Percentiles rank a stretch among this genome's conserved stretches.
These are phyloP conservation scores for Caenorhabditis latens DNA, from an alignment of 1,140 invertebrate genomes.

Conservation along the genomic window DNA sequence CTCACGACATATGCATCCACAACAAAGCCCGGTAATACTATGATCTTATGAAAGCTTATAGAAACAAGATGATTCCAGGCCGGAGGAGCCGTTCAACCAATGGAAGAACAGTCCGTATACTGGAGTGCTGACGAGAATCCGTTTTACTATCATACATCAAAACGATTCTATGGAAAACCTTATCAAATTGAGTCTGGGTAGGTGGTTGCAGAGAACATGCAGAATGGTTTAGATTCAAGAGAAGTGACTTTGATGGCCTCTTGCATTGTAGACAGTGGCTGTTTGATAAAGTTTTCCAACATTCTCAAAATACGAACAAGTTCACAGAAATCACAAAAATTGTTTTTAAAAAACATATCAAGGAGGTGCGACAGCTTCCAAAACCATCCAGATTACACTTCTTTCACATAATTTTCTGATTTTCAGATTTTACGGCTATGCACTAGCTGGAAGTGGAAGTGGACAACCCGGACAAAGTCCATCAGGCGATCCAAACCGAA, in stretches of 20 bases:
- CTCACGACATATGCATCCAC: constrained; percentile 50
- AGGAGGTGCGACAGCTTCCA: no score
- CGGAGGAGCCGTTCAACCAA: constrained; percentile 63
- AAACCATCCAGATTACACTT: no score
- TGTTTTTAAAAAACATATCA: no score
- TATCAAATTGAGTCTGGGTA: constrained; percentile 72
- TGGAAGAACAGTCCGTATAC: constrained; percentile 77
- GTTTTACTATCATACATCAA: constrained; percentile 77
- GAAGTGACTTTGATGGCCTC: no score
- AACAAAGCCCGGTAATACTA: constrained; percentile 45
- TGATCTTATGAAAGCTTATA: background rate
- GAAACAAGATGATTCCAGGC: constrained; percentile 56
- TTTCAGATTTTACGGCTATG: constrained; percentile 68
- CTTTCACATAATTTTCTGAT: background rate
- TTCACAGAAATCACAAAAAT: no score
- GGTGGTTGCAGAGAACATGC: constrained; percentile 39
- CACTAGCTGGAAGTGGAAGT: constrained; percentile 56
- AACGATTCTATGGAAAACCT: constrained; percentile 74
- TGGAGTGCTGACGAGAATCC: constrained; percentile 78
- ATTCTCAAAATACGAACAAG: no score
- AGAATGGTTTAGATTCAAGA: background rate
- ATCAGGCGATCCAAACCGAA: constrained; percentile 39
- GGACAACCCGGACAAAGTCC: constrained; percentile 22
- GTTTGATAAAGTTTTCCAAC: no score
- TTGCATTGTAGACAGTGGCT: no score